Base-by-base conservation (phyloP, 2,113 vertebrate species). In the Callionymus lyra region DNA sequence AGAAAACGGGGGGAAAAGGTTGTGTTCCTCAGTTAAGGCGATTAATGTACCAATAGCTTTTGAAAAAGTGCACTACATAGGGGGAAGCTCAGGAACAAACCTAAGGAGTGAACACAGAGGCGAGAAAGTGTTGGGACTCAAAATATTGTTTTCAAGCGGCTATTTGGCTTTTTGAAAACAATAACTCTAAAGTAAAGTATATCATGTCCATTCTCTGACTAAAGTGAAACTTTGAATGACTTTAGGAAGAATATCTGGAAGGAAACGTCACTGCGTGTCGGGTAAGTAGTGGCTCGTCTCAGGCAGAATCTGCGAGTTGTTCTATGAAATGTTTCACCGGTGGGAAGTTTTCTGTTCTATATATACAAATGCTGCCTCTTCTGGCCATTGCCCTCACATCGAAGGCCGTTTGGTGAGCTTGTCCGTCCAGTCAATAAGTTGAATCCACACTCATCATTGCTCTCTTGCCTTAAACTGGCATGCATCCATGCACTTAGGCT, bases 61-160 rank as follows among this genome's bases (percentile, higher is more conserved):
- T 80, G 48, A 76, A 68, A 83, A 85, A 85, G 84, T 85, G 82
- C 81, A 76, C 74, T 63, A 75, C 48, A 32, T 56, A 38, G 49
- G 63, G 56, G 38, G 56, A 68, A 11, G 21, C 51, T 63, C 43
- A 60, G 68, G 66, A 72, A 63, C 57, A 77, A 66, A 72, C 70
- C 75, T 34, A 2, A 38, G 41, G 32, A 50, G 21, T 39, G 38
- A 45, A 50, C 35, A 16, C 43, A 43, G 52, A 55, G 42, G 69
- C 49, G 56, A 44, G 34, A 56, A 56, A 50, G 47, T 50, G 71
- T 61, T 51, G 19, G 33, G 44, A 53, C 36, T 38, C 53, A 58
- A 78, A 79, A 74, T 49, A 63, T 70, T 48, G 10, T 14, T 10
- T 49, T 61, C 18, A 14, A 64, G 51, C 63, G 72, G 58, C 44